Conservation (phyloP, 2,888 invertebrate species). For the Pristionchus arcanus region DNA sequence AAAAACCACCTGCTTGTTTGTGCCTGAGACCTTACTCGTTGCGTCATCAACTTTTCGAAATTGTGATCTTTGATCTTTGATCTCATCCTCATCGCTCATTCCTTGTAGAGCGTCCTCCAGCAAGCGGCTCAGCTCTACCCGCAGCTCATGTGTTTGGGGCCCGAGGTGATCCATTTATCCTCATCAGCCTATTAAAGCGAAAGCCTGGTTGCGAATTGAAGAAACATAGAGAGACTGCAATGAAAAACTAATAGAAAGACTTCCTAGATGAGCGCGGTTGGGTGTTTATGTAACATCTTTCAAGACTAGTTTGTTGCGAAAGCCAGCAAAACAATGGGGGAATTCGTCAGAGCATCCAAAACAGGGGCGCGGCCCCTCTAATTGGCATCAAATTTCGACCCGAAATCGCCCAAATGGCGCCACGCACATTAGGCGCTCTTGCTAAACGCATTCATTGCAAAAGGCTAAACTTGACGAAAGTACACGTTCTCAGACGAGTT, state of each 20-base stretch:
- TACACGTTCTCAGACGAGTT: too few relatives aligned
- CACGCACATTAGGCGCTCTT: background rate
- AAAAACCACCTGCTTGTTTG: background rate
- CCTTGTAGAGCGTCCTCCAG: conserved; percentile 40
- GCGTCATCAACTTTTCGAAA: background rate
- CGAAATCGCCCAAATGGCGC: background rate
- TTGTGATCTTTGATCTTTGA: background rate
- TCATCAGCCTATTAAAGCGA: background rate
- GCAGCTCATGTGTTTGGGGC: conserved; percentile 66
- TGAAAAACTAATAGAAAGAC: too few relatives aligned
- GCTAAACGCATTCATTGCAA: too few relatives aligned
- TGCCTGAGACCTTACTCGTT: background rate
- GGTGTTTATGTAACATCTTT: too few relatives aligned
- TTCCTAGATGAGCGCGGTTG: too few relatives aligned
- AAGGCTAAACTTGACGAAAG: too few relatives aligned
- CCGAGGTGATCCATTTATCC: background rate
- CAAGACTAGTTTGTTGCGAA: background rate
- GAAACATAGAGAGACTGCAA: too few relatives aligned
- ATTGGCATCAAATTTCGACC: conserved; percentile 1
- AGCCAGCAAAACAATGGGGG: background rate
- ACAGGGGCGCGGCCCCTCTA: background rate
- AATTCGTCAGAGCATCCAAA: background rate
- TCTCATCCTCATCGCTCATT: background rate
- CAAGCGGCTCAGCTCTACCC: conserved; percentile 61
- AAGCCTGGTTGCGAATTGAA: too few relatives aligned